Evolutionary conservation across 2,797 vertebrate genomes (phyloP).

Genomic region (Sebastes goodei): DNA sequence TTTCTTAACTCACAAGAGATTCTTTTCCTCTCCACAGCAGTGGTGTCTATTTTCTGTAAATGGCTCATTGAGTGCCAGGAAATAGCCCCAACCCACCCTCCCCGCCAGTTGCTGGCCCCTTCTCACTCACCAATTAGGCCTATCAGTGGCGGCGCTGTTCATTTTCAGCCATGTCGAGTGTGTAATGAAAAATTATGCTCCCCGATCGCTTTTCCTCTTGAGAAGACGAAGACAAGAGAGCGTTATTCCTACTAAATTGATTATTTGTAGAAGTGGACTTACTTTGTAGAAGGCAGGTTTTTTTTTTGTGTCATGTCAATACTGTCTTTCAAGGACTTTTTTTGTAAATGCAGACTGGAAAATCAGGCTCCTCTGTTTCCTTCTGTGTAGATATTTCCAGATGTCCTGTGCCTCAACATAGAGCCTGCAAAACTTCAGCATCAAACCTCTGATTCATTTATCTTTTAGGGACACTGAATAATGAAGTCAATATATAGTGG

Average conservation of each 20-base stretch:
- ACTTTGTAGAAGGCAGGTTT: not conserved
- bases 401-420: not conserved
- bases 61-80: constrained; percentile 57
- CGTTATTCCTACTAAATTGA: not conserved
- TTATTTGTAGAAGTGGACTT: not conserved
- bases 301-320: not conserved
- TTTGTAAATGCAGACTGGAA: not conserved
- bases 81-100: constrained; percentile 42
- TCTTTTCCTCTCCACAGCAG: not conserved
- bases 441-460: constrained; percentile 20
- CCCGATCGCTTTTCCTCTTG: constrained; percentile 31
- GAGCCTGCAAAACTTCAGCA: constrained; percentile 3
- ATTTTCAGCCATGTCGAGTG: constrained; percentile 61
- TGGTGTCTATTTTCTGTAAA: constrained; percentile 46
- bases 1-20: constrained; percentile 7
- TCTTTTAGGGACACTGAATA: constrained; percentile 40
- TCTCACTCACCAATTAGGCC: constrained; percentile 61
- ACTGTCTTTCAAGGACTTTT: not conserved
- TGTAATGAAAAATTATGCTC: constrained; percentile 68
- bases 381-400: not conserved
- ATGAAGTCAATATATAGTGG: constrained; percentile 26
- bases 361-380: not conserved
- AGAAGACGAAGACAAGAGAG: constrained; percentile 7
- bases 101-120: constrained; percentile 29
- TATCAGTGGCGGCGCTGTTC: constrained; percentile 58